Evolutionary conservation across 2,797 vertebrate species (phyloP).

Genomic region (Australoheros facetus): DNA sequence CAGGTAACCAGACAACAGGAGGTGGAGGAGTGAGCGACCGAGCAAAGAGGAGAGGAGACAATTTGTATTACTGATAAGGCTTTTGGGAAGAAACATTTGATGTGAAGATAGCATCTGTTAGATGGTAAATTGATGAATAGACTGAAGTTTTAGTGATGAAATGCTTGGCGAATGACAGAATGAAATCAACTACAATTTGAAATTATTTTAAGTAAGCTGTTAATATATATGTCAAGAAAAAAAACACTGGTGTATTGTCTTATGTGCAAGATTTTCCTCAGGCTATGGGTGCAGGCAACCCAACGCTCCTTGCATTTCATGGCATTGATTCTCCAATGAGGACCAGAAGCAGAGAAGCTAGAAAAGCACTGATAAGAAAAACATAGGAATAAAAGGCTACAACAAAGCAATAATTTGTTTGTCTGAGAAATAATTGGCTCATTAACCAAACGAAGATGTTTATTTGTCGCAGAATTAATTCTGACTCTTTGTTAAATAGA

Average conservation of each 20-base stretch:
- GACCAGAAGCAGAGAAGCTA: constrained; percentile 1
- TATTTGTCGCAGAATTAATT: background rate
- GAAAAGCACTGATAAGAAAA: background rate
- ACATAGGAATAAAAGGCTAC: background rate
- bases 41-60: constrained; percentile 18
- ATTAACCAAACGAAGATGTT: background rate
- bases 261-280: background rate
- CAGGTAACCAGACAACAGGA: constrained; percentile 95
- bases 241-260: background rate
- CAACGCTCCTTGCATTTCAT: background rate
- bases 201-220: background rate
- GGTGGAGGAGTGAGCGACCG: constrained; percentile 42
- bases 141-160: constrained; percentile 9
- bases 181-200: background rate
- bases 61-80: background rate
- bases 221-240: background rate
- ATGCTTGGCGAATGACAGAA: background rate
- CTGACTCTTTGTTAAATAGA: constrained; percentile 18
- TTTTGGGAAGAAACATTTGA: background rate
- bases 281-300: background rate
- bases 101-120: background rate
- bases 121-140: background rate
- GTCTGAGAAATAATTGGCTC: background rate
- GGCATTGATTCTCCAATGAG: background rate
- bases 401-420: background rate